A percentile compares a stretch with the other conserved stretches of the same genome.
Evolutionary conservation across 2,888 invertebrate species (phyloP).

Genomic region (Cantharis flavilabris): DNA sequence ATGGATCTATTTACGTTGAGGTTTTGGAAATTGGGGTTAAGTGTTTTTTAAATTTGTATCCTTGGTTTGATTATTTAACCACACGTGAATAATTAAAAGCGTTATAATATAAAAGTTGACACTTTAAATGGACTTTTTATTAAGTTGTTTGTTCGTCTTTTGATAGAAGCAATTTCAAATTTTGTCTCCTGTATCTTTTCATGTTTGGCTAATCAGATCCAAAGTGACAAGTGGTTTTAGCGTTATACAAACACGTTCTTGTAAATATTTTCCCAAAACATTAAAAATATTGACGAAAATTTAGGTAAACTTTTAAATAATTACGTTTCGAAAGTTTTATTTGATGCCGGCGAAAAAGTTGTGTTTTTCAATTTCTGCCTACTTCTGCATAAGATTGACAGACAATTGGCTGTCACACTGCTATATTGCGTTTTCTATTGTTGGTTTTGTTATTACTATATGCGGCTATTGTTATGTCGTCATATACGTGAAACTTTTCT

Average conservation of each 20-base stretch:
- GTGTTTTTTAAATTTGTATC: slow-evolving; percentile 36
- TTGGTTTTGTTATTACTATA: slow-evolving; percentile 48
- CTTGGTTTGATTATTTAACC: slow-evolving; percentile 39
- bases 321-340: background rate
- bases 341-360: background rate
- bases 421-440: slow-evolving; percentile 52
- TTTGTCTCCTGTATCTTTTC: background rate
- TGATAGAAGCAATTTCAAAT: background rate
- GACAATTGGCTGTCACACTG: slow-evolving; percentile 49
- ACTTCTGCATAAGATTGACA: slow-evolving; percentile 43
- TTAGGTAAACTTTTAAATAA: background rate
- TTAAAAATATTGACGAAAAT: background rate
- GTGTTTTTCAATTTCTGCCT: slow-evolving; percentile 42
- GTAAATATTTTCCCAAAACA: background rate
- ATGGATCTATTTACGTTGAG: slow-evolving; percentile 33
- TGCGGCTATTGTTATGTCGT: slow-evolving; percentile 49
- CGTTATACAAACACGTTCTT: background rate
- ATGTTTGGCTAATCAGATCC: background rate
- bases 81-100: slow-evolving; percentile 42
- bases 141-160: slow-evolving; percentile 32
- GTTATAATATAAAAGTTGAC: slow-evolving; percentile 27
- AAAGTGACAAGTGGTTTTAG: background rate
- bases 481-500: slow-evolving; percentile 52
- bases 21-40: slow-evolving; percentile 34
- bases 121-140: slow-evolving; percentile 23